phyloP scores from a whole-genome alignment of 2,113 vertebrate genomes.

The Pluvialis apricaria region DNA sequence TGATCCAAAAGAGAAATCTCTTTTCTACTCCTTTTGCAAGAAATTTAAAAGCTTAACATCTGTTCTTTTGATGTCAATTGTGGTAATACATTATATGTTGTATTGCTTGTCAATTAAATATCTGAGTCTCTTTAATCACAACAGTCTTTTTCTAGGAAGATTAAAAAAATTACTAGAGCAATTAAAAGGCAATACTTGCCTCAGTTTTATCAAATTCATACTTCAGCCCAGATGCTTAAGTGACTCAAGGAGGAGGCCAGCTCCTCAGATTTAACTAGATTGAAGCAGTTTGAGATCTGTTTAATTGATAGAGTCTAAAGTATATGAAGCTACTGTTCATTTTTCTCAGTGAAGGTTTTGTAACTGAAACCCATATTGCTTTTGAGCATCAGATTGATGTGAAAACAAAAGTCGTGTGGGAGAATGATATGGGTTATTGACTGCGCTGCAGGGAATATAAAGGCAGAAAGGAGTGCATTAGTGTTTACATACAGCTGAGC shows the following conservation, averaged over 20 bases:
- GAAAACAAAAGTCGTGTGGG: slow-evolving; percentile 18
- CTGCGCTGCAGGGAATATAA: not conserved
- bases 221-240: not conserved
- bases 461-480: slow-evolving; percentile 8
- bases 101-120: not conserved
- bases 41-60: not conserved
- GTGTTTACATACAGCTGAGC: slow-evolving; percentile 3
- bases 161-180: not conserved
- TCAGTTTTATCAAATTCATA: not conserved
- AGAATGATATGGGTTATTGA: slow-evolving; percentile 39
- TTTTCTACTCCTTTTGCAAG: not conserved
- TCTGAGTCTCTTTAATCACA: not conserved
- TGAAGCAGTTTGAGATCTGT: not conserved
- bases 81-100: not conserved
- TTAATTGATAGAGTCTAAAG: not conserved
- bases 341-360: not conserved
- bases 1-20: not conserved
- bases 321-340: not conserved
- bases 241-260: not conserved
- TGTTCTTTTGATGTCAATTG: not conserved
- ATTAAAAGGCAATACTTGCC: not conserved
- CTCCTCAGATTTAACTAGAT: not conserved
- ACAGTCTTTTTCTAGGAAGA: not conserved
- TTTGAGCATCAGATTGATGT: not conserved
- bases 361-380: not conserved